A percentile compares a stretch with the other conserved stretches of the same genome.
Conservation (phyloP, 30 jellyfish, hydroid and myxozoan genomes). For the Pelagia noctiluca region DNA sequence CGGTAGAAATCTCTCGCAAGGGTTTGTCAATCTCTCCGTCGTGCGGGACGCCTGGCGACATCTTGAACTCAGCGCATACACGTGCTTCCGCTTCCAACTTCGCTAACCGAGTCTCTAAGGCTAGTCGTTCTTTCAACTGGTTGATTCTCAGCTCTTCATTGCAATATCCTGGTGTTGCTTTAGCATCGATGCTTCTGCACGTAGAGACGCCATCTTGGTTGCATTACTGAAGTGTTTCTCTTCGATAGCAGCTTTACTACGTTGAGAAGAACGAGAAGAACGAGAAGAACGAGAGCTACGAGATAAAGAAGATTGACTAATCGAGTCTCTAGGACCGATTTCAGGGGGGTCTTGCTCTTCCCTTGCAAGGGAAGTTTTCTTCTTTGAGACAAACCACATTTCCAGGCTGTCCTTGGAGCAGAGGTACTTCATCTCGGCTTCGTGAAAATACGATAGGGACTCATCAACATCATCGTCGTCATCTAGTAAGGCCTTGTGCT, state of each 20-base stretch:
- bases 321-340: constrained; percentile 28
- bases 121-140: constrained; percentile 16
- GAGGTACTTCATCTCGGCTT: constrained; percentile 6
- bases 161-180: neutral
- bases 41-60: neutral
- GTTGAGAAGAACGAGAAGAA: constrained; percentile 12
- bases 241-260: neutral
- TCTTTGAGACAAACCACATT: neutral
- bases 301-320: neutral
- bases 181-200: constrained; percentile 28
- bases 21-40: neutral
- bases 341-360: neutral
- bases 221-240: neutral
- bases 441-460: constrained; percentile 17
- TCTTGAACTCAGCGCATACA: constrained; percentile 3
- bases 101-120: constrained; percentile 5
- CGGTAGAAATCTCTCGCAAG: neutral
- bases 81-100: constrained; percentile 30
- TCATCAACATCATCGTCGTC: constrained; percentile 40
- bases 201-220: constrained; percentile 3
- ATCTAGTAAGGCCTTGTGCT: neutral
- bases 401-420: constrained; percentile 20
- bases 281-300: neutral
- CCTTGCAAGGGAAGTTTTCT: neutral
- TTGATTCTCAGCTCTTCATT: constrained; percentile 4